Base-by-base conservation (phyloP, 1,140 invertebrate genomes). In the Orius laevigatus region DNA sequence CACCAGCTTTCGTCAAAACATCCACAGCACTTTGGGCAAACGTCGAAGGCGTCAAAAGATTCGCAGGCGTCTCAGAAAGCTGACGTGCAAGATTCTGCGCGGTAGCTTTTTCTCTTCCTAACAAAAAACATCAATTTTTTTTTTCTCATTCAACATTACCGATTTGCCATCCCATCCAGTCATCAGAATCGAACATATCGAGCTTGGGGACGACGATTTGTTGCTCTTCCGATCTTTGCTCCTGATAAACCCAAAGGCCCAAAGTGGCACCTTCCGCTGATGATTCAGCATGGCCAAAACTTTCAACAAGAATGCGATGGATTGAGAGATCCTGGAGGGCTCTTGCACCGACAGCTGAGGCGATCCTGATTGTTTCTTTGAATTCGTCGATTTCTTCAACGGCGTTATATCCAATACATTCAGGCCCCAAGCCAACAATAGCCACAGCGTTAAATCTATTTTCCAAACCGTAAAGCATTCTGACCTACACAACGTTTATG, bases 11-110 rank as follows among this genome's bases (percentile, higher is more conserved):
- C 52, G 61, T 63, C 5, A 68, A 49, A 1, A 66, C 58, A 49
- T 68, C 64, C 0, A 67, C 65, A 6, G 66, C 63, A 49, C 63
- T 64, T 55, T 69, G 62, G 10, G 70, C 69, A 62, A 78, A 79
- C 5, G 63, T 66, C 4, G 69, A 71, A 10, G 78, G 77, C 3
- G 75, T 78, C 61, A 79, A 68, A 38, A 69, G 55, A 61, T 79
- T 79, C 1, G 76, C 69, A 4, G 78, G 76, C 15, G 66, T 71
- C 56, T 80, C 76, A 67, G 70, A 75, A 10, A 79, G 57, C 51
- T 63, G 62, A 5, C 75, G 59, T 2, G 74, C 68, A 51, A 76
- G 61, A 59, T 78, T 77, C 56, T 79, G 77, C 5, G 71, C 71
- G 31, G 73, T 67, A 2, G 72, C 75, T 51, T 72, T 63, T 31